Percentiles rank a stretch among this genome's conserved stretches.
Evolutionary conservation across 2,888 invertebrate species (phyloP).

Genomic region (Trissolcus brochymenae): DNA sequence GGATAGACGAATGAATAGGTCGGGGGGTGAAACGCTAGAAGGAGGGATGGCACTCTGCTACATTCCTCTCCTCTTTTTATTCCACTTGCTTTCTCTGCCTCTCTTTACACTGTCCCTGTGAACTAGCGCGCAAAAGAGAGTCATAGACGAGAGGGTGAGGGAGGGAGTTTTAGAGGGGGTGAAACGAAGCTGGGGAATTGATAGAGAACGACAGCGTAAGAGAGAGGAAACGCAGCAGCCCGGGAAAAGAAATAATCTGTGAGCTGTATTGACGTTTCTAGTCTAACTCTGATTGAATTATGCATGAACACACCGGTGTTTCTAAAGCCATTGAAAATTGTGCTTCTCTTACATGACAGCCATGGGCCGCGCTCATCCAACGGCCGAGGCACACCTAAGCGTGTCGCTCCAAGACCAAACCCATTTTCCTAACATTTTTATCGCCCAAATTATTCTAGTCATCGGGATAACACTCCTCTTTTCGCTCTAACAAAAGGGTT

Average conservation of each 20-base stretch:
- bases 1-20: constrained; percentile 62
- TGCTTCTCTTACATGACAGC: constrained; percentile 54
- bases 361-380: constrained; percentile 26
- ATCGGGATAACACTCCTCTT: constrained; percentile 8
- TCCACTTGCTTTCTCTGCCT: constrained; percentile 56
- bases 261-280: constrained; percentile 77
- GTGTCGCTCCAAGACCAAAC: constrained; percentile 15
- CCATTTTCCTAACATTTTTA: constrained; percentile 27
- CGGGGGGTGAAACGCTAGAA: constrained; percentile 66
- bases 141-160: constrained; percentile 51
- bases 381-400: constrained; percentile 29
- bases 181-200: constrained; percentile 59
- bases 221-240: constrained; percentile 56
- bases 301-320: constrained; percentile 76
- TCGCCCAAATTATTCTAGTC: constrained; percentile 23
- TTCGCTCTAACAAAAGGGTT: neutral
- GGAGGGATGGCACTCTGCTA: constrained; percentile 63
- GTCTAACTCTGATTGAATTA: constrained; percentile 77
- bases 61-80: constrained; percentile 59
- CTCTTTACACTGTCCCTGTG: constrained; percentile 55
- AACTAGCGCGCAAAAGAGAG: constrained; percentile 57
- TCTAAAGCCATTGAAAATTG: constrained; percentile 64
- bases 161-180: constrained; percentile 53
- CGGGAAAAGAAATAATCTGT: constrained; percentile 74
- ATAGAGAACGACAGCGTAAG: constrained; percentile 57